Evolutionary conservation across 2,888 invertebrate species (phyloP), one percentile per base, ranked within the genome.

Genomic region (Crepidodera aurea): DNA sequence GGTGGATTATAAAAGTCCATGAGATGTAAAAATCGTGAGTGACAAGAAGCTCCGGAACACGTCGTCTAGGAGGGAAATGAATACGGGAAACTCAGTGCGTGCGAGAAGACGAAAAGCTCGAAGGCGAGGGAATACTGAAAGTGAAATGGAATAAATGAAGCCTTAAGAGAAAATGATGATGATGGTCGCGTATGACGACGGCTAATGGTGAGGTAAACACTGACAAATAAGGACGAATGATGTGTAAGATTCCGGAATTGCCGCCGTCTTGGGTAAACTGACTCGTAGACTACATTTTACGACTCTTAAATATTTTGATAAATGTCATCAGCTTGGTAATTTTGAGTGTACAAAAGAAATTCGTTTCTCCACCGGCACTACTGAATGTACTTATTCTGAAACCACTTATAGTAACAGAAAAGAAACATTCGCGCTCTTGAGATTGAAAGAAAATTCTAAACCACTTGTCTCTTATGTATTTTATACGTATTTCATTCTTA

Each of bases 1-100:
- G 75, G 78, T 69, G 73, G 79, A 80, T 80, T 80, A 81, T 81
- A 81, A 81, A 81, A 81, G 75, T 81, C 77, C 79, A 81, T 81
- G 81, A 80, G 78, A 80, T 81, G 81, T 81, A 78, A 81, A 81
- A 81, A 81, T 81, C 73, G 72, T 79, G 80, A 80, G 80, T 80
- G 81, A 80, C 81, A 80, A 79, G 69, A 80, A 79, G 67, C 77
- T 75, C 77, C 77, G 78, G 78, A 78, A 77, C 75, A 75, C 72
- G 78, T 75, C 76, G 77, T 76, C 76, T 75, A 73, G 13, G 58
- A 66, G 76, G 80, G 81, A 81, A 81, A 81, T 79, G 79, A 77
- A 77, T 79, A 80, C 78, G 78, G 80, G 81, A 80, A 80, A 76
- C 65, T 71, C 72, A 74, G 77, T 73, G 78, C 75, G 78, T 76